Conservation (phyloP, 2,888 invertebrate species). For the Mermis nigrescens region DNA sequence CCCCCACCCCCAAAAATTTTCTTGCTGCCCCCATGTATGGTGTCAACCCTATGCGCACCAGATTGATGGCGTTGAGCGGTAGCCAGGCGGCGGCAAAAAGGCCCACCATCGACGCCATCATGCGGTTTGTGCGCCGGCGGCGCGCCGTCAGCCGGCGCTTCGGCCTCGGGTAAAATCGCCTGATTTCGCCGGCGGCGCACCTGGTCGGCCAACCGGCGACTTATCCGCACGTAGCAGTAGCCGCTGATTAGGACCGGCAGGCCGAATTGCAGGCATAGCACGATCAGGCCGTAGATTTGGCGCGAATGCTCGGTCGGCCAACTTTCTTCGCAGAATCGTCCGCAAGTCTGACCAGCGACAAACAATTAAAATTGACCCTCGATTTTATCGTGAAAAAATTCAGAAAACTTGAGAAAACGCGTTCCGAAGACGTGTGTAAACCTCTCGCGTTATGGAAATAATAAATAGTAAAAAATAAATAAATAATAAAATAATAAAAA, state of each 20-base stretch:
- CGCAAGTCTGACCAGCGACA: too few species aligned
- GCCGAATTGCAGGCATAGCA: conserved; percentile 27
- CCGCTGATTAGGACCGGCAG: conserved; percentile 26
- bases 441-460: too few species aligned
- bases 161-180: conserved; percentile 1
- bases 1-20: too few species aligned
- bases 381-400: too few species aligned
- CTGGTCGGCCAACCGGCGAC: conserved; percentile 5
- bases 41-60: too few species aligned
- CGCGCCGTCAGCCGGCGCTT: conserved; percentile 19
- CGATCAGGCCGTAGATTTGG: conserved; percentile 19
- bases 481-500: too few species aligned
- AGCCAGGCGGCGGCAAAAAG: conserved; percentile 36
- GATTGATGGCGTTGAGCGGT: conserved; percentile 33
- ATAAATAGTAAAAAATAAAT: too few species aligned
- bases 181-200: neutral
- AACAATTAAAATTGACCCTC: too few species aligned
- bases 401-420: too few species aligned
- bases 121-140: conserved; percentile 33
- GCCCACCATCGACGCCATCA: conserved; percentile 36
- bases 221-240: conserved; percentile 20
- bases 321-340: conserved; percentile 28
- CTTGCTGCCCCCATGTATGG: too few species aligned
- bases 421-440: too few species aligned
- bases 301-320: conserved; percentile 19